Base-by-base conservation (phyloP, 1,140 invertebrate species). In the Hesperophylax magnus region DNA sequence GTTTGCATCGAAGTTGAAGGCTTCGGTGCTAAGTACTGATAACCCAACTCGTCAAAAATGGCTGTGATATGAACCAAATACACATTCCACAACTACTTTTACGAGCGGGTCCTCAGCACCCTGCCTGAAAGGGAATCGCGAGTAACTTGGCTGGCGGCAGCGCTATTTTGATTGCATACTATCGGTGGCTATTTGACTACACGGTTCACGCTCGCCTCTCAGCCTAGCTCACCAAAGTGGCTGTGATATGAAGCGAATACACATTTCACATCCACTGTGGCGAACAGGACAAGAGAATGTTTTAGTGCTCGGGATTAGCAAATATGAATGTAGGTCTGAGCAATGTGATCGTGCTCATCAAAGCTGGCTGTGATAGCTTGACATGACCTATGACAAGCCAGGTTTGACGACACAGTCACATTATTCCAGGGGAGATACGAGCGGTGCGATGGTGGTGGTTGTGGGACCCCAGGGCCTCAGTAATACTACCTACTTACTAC, bases 1-100 rank as follows among this genome's bases (percentile, higher is more conserved):
- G 39, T 47, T 47, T 47, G 11, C 11, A 47, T 47, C 39, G 39
- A 47, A 47, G 9, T 47, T 9, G 39, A 47, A 47, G 39, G 11
- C 39, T 47, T 47, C 39, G 39, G 11, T 47, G 39, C 39, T 47
- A 47, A 47, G 39, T 47, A 47, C 89, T 88, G 83, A 86, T 88
- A 90, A 91, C 92, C 91, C 88, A 93, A 94, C 93, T 94, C 93
- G 94, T 95, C 94, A 94, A 95, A 93, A 94, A 94, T 95, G 94
- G 94, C 94, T 95, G 94, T 95, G 95, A 96, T 96, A 96, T 95
- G 95, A 93, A 87, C 89, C 82, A 87, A 86, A 88, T 84, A 87
- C 90, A 94, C 94, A 95, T 93, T 93, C 92, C 94, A 94, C 94
- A 95, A 92, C 93, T 94, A 95, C 92, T 94, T 95, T 95, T 93